A percentile compares a stretch with the other conserved stretches of the same genome.
Evolutionary conservation across 2,113 vertebrate species (phyloP).

Genomic region (Rhynchomys soricoides): DNA sequence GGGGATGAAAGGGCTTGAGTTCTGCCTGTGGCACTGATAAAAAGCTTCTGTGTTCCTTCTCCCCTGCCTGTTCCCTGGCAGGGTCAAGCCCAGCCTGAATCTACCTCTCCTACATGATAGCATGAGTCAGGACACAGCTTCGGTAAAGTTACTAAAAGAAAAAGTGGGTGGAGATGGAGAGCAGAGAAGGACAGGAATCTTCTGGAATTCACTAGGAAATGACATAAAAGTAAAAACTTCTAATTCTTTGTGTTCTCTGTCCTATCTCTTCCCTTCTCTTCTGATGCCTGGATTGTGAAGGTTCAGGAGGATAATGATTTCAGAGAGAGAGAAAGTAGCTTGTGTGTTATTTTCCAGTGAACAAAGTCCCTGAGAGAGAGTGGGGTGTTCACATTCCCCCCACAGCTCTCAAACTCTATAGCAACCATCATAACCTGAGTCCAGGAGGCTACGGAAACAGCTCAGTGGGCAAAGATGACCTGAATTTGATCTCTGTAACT

Average conservation of each 20-base stretch:
- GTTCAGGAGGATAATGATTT: background rate
- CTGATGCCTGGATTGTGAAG: background rate
- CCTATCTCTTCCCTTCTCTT: background rate
- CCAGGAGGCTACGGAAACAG: background rate
- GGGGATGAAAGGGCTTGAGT: constrained; percentile 55
- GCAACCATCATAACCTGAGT: background rate
- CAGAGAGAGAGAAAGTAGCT: background rate
- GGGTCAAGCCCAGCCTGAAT: background rate
- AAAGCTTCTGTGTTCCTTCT: background rate
- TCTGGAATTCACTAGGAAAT: background rate
- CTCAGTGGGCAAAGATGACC: background rate
- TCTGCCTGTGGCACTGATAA: constrained; percentile 28
- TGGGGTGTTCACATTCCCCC: background rate
- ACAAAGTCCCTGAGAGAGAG: no score
- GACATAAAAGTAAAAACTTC: background rate
- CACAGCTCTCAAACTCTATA: no score
- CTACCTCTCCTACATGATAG: background rate
- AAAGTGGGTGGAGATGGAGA: background rate
- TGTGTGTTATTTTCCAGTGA: background rate
- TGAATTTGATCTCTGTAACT: background rate
- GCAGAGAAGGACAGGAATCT: background rate
- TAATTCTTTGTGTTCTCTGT: background rate
- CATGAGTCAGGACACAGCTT: background rate
- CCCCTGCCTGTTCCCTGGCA: background rate
- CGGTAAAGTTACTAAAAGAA: background rate